A percentile compares a stretch with the other conserved stretches of the same genome.
These are phyloP conservation scores for Ostrea denselamellosa DNA, from an alignment of 1,140 invertebrate genomes.

Conservation along the genomic window DNA sequence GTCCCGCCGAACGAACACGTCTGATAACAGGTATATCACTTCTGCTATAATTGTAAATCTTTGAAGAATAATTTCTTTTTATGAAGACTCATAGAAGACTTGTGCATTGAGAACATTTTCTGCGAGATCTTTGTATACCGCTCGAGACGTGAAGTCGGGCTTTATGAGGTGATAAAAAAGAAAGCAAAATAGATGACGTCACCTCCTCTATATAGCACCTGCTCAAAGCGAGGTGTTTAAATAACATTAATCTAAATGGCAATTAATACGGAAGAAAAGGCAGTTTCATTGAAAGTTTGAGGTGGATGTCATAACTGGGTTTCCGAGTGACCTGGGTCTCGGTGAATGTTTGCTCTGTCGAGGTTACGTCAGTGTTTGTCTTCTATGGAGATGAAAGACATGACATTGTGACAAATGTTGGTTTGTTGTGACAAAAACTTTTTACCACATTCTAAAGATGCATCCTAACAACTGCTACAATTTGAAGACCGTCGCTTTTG, in stretches of 20 bases:
- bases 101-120: conserved; percentile 33
- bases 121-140: conserved; percentile 20
- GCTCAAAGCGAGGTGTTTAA: conserved; percentile 36
- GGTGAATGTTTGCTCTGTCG: background rate
- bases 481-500: background rate
- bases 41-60: conserved; percentile 34
- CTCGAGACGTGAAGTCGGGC: conserved; percentile 31
- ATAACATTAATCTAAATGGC: conserved; percentile 40
- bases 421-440: conserved; percentile 33
- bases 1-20: conserved; percentile 29
- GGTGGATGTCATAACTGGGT: conserved; percentile 38
- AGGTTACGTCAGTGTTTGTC: conserved; percentile 28
- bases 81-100: conserved; percentile 26
- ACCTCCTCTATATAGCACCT: conserved; percentile 2
- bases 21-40: conserved; percentile 39
- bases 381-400: conserved; percentile 27
- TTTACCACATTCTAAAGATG: conserved; percentile 11
- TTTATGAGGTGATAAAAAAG: conserved; percentile 38
- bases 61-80: conserved; percentile 40
- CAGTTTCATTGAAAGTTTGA: conserved; percentile 26
- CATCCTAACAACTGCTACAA: background rate
- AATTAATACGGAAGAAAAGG: conserved; percentile 36
- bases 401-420: conserved; percentile 39
- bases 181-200: conserved; percentile 36
- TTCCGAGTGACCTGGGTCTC: background rate